Conservation (phyloP, 30 jellyfish, hydroid and myxozoan genomes). For the Sanderia malayensis region DNA sequence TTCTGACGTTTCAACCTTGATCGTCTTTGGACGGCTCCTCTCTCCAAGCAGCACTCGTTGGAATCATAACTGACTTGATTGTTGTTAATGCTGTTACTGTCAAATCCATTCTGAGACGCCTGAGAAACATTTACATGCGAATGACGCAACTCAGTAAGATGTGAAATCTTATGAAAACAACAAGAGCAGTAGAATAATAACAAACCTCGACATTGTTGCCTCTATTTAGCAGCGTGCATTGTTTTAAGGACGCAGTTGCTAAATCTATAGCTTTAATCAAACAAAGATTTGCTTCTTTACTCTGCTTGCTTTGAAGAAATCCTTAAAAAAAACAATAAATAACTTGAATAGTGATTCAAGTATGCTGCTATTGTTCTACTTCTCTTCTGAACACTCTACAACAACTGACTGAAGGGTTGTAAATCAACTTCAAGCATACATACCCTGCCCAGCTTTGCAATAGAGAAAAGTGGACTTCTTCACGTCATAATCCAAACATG, state of each 20-base stretch:
- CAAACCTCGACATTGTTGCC: not conserved
- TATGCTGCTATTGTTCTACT: not conserved
- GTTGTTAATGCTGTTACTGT: not conserved
- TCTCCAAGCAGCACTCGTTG: conserved; percentile 9
- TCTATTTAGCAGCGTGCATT: too few species aligned
- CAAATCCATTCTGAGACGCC: not conserved
- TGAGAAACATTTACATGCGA: not conserved
- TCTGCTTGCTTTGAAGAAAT: not conserved
- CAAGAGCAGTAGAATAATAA: not conserved
- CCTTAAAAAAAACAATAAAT: conserved; percentile 3
- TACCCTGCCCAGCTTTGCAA: conserved; percentile 61
- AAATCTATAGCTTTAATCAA: conserved; percentile 42
- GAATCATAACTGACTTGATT: not conserved
- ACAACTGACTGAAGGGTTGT: not conserved
- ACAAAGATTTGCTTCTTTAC: conserved; percentile 40
- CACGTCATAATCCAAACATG: conserved; percentile 32
- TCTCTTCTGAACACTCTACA: too few species aligned
- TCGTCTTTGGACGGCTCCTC: conserved; percentile 42
- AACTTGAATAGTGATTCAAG: not conserved
- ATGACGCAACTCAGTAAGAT: not conserved
- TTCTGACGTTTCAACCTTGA: conserved; percentile 44
- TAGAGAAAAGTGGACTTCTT: conserved; percentile 28
- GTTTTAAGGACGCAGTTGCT: conserved; percentile 29
- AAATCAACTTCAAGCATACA: not conserved
- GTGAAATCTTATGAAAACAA: not conserved